Base-by-base conservation (phyloP, 2,888 invertebrate species). In the Ochropleura leucogaster region DNA sequence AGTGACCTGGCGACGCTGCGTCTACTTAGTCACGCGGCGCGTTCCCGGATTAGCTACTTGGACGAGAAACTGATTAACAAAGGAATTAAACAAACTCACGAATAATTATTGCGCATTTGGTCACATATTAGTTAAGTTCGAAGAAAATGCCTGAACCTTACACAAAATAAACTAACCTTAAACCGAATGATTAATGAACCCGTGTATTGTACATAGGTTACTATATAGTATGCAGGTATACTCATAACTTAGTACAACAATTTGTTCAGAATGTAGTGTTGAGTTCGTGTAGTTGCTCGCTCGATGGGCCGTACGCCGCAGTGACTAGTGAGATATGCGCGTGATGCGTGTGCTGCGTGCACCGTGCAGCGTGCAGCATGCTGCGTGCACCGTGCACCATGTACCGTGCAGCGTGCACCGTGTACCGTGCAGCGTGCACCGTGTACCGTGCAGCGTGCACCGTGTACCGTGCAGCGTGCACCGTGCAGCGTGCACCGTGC, bases 21-120 rank as follows among this genome's bases (percentile, higher is more conserved):
- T 42, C 68, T 40, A n/a, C 62, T 18, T 42, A 10, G 30, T 12
- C 51, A 55, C 18, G 5, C 9, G 18, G 30, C 30, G n/a, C n/a
- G 44, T 5, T 47, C 2, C n/a, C 7, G 40, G 30, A 46, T 3
- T n/a, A 30, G 7, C 5, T 40, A 55, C 6, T 55, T 73, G 46
- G 18, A 44, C 49, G 18, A 66, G 16, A 44, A 30, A 76, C n/a
- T 10, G 12, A 55, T 14, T 30, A 30, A 30, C 30, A 30, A n/a
- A 30, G 30, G 30, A 30, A 30, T 30, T 30, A 30, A 30, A 44
- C 57, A 3, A 55, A 65, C 5, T 65, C n/a, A 76, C 14, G 2
- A 59, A 46, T 53, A 30, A 73, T 51, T 72, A 72, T 62, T 30
- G 68, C 51, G 60, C 60, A 65, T 82, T 84, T 68, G 70, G 74